Conservation (phyloP, 2,113 vertebrate genomes). For the Copsychus sechellarum region DNA sequence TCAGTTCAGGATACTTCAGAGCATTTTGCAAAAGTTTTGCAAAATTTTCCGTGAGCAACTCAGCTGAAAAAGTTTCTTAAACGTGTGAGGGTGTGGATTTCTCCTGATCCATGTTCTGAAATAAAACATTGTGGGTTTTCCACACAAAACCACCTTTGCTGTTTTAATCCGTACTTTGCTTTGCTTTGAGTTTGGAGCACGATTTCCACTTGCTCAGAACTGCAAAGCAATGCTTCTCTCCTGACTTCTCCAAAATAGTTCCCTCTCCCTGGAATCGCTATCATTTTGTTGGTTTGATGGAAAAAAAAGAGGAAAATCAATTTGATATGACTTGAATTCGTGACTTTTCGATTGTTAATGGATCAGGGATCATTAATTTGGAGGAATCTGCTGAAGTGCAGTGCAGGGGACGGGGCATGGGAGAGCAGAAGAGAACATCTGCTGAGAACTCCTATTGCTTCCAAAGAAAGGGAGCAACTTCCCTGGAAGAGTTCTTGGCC, state of each 20-base stretch:
- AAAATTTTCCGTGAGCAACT: background rate
- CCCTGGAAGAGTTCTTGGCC: background rate
- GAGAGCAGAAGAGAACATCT: background rate
- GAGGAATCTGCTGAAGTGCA: background rate
- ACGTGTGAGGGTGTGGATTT: background rate
- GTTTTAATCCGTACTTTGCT: background rate
- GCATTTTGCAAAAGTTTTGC: background rate
- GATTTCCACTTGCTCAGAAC: background rate
- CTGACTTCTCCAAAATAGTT: background rate
- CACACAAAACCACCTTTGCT: background rate
- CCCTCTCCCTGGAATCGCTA: background rate
- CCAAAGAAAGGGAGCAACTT: background rate
- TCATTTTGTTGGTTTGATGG: background rate
- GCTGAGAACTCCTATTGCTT: background rate
- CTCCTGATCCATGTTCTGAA: background rate
- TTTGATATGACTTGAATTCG: fast-evolving
- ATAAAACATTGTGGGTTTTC: background rate
- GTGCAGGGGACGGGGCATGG: background rate
- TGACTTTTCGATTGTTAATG: background rate
- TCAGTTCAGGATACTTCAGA: background rate
- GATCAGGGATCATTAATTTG: background rate
- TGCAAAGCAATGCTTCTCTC: background rate
- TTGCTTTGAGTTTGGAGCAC: background rate
- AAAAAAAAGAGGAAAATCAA: background rate
- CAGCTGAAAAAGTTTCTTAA: background rate